phyloP scores from a whole-genome alignment of 2,113 vertebrate species.

The Callionymus lyra region DNA sequence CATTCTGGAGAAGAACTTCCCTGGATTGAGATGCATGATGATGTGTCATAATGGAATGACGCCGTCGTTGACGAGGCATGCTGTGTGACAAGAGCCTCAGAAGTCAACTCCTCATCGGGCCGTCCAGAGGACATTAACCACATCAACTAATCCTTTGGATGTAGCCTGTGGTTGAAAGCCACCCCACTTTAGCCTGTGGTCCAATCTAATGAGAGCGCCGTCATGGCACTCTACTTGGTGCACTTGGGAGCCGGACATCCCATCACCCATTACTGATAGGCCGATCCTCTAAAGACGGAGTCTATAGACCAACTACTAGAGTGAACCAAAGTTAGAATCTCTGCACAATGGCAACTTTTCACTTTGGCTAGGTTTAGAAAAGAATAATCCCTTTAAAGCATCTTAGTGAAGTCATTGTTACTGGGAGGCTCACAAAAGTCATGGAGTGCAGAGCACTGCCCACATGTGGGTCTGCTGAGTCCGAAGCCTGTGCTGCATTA shows the following conservation, averaged over 20 bases:
- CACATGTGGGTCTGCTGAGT: slow-evolving; percentile 2
- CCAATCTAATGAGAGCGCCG: slow-evolving; percentile 26
- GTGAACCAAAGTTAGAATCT: slow-evolving; percentile 58
- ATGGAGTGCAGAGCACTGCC: slow-evolving; percentile 23
- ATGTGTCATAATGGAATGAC: slow-evolving; percentile 36
- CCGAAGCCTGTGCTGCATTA: too few species aligned
- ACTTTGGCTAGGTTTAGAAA: slow-evolving; percentile 37
- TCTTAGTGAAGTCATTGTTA: slow-evolving; percentile 27
- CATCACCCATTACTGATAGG: slow-evolving; percentile 26
- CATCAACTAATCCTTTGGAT: slow-evolving; percentile 32
- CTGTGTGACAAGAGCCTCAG: slow-evolving; percentile 43
- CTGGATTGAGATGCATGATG: too few species aligned
- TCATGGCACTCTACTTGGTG: slow-evolving; percentile 34
- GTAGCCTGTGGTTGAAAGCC: slow-evolving; percentile 40
- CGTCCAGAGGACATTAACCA: slow-evolving; percentile 40
- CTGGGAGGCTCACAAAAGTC: slow-evolving; percentile 17
- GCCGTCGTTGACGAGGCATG: slow-evolving; percentile 32
- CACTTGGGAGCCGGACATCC: slow-evolving; percentile 9
- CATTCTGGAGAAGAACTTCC: slow-evolving; percentile 15
- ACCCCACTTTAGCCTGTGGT: slow-evolving; percentile 24
- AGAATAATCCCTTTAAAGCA: slow-evolving; percentile 13
- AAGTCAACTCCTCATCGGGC: slow-evolving; percentile 24
- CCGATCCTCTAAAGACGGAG: slow-evolving; percentile 47
- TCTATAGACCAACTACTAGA: slow-evolving; percentile 43
- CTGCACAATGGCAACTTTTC: slow-evolving; percentile 46